Percentiles rank a stretch among this genome's conserved stretches.
Evolutionary conservation across 2,113 vertebrate species (phyloP).

Genomic region (Ceratotherium simum): DNA sequence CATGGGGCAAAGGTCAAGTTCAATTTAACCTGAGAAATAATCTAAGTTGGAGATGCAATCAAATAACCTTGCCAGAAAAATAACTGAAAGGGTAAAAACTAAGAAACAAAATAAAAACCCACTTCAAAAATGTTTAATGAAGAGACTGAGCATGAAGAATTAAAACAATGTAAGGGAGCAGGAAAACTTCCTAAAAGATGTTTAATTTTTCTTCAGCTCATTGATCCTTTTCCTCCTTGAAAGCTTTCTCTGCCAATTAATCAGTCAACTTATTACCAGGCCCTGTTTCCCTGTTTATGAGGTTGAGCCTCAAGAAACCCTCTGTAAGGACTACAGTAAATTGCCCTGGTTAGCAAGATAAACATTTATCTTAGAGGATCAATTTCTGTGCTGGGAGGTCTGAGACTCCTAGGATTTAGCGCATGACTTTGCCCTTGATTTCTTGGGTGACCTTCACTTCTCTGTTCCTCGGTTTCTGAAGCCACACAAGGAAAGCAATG

Average conservation of each 20-base stretch:
- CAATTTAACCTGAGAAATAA: constrained; percentile 34
- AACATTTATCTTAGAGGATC: constrained; percentile 70
- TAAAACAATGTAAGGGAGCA: constrained; percentile 3
- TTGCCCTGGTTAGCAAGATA: constrained; percentile 55
- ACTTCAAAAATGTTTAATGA: constrained; percentile 60
- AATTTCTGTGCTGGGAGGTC: constrained; percentile 33
- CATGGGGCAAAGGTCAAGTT: constrained; percentile 53
- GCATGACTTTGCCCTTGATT: background rate
- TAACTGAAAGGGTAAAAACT: constrained; percentile 2
- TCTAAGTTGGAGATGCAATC: constrained; percentile 48
- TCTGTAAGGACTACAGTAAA: constrained; percentile 36
- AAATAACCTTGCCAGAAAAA: constrained; percentile 22
- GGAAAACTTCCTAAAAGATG: constrained; percentile 27
- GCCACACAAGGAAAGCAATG: background rate
- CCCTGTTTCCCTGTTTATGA: constrained; percentile 21
- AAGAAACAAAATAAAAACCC: constrained; percentile 64
- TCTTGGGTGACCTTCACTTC: constrained; percentile 22
- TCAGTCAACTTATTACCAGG: constrained; percentile 30
- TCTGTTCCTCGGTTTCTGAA: constrained; percentile 19
- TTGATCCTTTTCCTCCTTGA: constrained; percentile 47
- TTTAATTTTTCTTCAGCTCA: constrained; percentile 61
- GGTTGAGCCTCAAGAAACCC: constrained; percentile 53
- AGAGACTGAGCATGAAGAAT: constrained; percentile 66
- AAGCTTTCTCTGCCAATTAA: constrained; percentile 55
- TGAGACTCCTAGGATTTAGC: constrained; percentile 60